These are phyloP conservation scores for Parotocinclus haroldoi DNA, from an alignment of 2,797 vertebrate species.

Conservation along the genomic window DNA sequence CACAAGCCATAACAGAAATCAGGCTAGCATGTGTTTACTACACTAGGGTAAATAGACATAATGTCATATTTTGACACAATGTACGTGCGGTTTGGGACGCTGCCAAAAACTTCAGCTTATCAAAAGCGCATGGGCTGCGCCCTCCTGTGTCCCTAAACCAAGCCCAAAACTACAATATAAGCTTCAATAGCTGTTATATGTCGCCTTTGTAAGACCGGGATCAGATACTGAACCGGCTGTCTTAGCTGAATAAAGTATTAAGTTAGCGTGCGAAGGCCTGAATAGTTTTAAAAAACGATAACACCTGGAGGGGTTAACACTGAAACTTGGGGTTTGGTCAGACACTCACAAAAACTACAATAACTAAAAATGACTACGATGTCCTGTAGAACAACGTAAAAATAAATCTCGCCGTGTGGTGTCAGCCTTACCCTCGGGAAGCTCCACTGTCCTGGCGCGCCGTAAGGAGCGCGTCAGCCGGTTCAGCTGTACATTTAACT, in stretches of 20 bases:
- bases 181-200: no score
- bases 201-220: neutral
- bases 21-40: no score
- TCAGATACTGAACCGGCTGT: neutral
- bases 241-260: neutral
- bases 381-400: no score
- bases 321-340: neutral
- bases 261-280: neutral
- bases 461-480: conserved; percentile 92
- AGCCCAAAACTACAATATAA: no score
- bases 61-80: no score
- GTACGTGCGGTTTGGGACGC: neutral
- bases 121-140: neutral
- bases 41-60: no score
- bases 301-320: no score
- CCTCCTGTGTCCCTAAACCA: neutral
- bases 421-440: conserved; percentile 83
- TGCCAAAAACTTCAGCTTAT: neutral
- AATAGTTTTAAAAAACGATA: neutral
- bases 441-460: conserved; percentile 92
- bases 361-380: no score
- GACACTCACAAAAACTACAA: no score
- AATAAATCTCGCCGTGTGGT: neutral
- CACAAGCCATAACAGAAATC: no score
- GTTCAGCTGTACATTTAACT: conserved; percentile 83